A percentile compares a stretch with the other conserved stretches of the same genome.
phyloP scores from a whole-genome alignment of 2,797 vertebrate genomes.

The Cirrhinus mrigala region DNA sequence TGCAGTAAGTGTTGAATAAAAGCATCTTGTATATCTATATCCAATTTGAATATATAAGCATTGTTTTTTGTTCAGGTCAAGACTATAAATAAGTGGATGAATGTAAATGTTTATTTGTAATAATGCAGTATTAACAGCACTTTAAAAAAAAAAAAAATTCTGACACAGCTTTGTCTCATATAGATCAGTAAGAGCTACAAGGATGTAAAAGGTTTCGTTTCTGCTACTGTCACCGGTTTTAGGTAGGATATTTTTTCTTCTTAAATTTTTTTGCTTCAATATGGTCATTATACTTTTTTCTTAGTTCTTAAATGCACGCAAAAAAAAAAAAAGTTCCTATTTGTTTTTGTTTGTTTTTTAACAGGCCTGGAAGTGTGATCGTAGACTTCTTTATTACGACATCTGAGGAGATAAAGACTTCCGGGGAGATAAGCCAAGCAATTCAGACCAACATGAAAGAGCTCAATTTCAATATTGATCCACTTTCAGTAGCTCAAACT shows the following conservation, averaged over 20 bases:
- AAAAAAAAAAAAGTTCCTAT: background rate
- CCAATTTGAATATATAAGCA: background rate
- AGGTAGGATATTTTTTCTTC: background rate
- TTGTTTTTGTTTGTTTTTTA: constrained; percentile 34
- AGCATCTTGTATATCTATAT: background rate
- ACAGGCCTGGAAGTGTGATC: constrained; percentile 82
- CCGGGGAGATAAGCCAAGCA: constrained; percentile 63
- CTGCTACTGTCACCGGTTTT: constrained; percentile 6
- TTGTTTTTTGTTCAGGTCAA: background rate
- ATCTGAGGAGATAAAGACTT: background rate
- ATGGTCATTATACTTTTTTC: background rate
- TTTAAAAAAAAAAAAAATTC: too few relatives aligned
- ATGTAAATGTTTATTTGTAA: too few relatives aligned
- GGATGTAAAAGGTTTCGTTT: background rate
- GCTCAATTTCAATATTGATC: constrained; percentile 44
- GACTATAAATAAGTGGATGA: too few relatives aligned
- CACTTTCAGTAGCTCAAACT: constrained; percentile 1
- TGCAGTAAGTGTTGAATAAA: background rate
- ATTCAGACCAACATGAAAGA: constrained; percentile 56
- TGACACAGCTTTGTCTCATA: background rate
- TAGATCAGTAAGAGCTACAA: background rate
- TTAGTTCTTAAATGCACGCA: background rate
- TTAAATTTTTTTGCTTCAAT: background rate
- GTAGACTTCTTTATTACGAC: constrained; percentile 70
- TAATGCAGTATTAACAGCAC: too few relatives aligned